Evolutionary conservation across 2,797 vertebrate genomes (phyloP), one percentile per base, ranked within the genome.

Genomic region (Sebastes flavidus): DNA sequence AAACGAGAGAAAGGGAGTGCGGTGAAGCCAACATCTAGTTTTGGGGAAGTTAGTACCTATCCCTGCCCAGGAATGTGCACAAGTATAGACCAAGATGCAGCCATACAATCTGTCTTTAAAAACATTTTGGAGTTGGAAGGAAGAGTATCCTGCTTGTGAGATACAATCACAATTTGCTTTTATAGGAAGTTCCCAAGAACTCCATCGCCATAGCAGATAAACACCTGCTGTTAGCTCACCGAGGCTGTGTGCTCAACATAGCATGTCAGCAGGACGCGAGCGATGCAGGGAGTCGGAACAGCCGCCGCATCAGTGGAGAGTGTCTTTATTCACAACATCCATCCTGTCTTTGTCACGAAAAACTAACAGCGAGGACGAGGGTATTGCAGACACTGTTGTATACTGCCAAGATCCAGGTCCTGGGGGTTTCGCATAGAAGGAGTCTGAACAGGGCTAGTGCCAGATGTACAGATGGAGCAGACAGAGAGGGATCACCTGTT

Each of bases 401-500:
- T 25, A 27, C 34, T 79, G 81, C 81, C 81, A 79, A 75, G 63
- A 59, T 68, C 55, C 73, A 63, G 56, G 55, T 75, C 74, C 66
- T 63, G 61, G 22, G 24, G 72, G 63, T 83, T 80, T 80, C 77
- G 62, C 61, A 46, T 10, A 46, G 71, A 56, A 81, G 72, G 83
- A 70, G 73, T 65, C 72, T 13, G 66, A 78, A 49, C 65, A 32
- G 60, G 24, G 25, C 34, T 7, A 52, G 67, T 81, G 82, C 85
- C 87, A 87, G 82, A 83, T 82, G 83, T 79, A 80, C 80, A 85
- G 84, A 87, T 77, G 75, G 83, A 84, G 81, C 78, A 75, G 77
- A 77, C 69, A 65, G 75, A 88, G 84, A 89, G 76, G 78, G 80
- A 92, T 88, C 86, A 85, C 81, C 83, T 88, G 49, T 81, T 87